A percentile compares a stretch with the other conserved stretches of the same genome.
phyloP scores from a whole-genome alignment of 2,888 invertebrate species.

The Arctia plantaginis region DNA sequence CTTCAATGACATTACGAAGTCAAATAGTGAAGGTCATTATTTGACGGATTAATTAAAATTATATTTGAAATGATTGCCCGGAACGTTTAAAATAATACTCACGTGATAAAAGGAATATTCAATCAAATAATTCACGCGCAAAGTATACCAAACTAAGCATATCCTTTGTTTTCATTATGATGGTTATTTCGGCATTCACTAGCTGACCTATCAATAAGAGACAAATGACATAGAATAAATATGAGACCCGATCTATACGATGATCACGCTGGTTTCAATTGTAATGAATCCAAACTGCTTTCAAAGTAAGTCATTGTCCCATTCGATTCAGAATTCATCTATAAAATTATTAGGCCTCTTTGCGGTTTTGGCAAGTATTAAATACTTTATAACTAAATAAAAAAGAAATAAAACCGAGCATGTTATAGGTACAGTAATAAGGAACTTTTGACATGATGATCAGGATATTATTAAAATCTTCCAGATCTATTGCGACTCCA shows the following conservation, averaged over 20 bases:
- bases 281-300: background rate
- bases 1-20: background rate
- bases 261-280: background rate
- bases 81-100: background rate
- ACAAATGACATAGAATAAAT: background rate
- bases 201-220: background rate
- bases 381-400: no score
- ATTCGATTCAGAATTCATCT: background rate
- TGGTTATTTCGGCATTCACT: no score
- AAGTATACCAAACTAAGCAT: background rate
- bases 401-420: background rate
- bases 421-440: no score
- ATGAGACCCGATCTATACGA: background rate
- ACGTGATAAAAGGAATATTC: background rate
- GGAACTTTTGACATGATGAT: no score
- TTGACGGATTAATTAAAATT: background rate
- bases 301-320: background rate
- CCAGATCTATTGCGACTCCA: background rate
- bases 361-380: no score
- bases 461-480: no score
- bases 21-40: background rate
- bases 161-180: no score
- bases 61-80: background rate
- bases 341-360: background rate
- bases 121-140: background rate